These are phyloP conservation scores for Tenrec ecaudatus DNA, from an alignment of 2,113 vertebrate species.

Conservation along the genomic window DNA sequence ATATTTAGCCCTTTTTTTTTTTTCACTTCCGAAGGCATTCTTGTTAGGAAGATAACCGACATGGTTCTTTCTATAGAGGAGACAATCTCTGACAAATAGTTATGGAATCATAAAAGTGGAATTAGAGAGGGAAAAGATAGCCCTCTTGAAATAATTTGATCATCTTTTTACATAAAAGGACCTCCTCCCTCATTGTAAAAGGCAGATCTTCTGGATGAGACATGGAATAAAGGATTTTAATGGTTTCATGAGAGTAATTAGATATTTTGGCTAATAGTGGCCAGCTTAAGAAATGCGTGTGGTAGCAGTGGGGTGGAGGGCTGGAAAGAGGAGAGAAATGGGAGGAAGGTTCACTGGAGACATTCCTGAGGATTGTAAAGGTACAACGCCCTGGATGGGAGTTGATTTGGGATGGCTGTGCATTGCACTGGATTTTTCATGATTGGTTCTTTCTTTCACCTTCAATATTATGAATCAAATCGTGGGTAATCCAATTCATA, in stretches of 20 bases:
- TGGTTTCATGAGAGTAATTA: neutral
- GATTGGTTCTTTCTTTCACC: neutral
- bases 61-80: neutral
- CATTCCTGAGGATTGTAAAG: neutral
- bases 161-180: neutral
- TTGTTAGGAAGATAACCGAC: neutral
- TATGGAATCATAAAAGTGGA: neutral
- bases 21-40: constrained; percentile 3
- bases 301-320: neutral
- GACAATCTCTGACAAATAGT: neutral
- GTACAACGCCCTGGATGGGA: neutral
- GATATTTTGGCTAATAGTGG: neutral
- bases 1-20: too few species aligned
- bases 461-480: constrained; percentile 26
- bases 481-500: neutral
- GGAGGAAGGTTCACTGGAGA: neutral
- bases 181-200: neutral
- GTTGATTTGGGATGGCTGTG: neutral
- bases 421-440: neutral
- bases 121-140: neutral
- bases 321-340: neutral
- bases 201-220: neutral
- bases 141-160: neutral
- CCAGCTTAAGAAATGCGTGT: neutral
- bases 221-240: neutral